Evolutionary conservation across 1,140 invertebrate species (phyloP), one percentile per base, ranked within the genome.

Genomic region (Helicoverpa armigera): DNA sequence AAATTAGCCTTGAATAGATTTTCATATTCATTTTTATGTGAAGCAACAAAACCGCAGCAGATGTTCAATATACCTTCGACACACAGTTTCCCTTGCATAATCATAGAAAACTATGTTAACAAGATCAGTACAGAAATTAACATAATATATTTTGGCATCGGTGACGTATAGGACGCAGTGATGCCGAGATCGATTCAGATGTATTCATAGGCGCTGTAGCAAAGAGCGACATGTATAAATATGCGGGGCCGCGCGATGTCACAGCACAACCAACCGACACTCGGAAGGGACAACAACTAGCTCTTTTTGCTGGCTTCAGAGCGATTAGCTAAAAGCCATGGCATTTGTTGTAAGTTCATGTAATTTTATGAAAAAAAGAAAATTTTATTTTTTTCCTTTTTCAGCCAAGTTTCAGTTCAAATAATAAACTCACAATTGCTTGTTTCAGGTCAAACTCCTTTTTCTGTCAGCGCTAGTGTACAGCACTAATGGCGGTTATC

Each of bases 281-380:
- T 92, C 88, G 83, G 87, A 85, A 91, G 86, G 88, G 90, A 87
- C 84, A 93, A 92, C 93, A 93, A 91, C 76, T 70, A 69, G 23
- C 91, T 88, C 73, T 65, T 78, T 82, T 81, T 89, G 85, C 87
- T 91, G 94, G 93, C 93, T 93, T 90, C 78, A 82, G 85, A 88
- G 92, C 94, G 94, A 82, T 94, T 95, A 95, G 93, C 93, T 95
- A 94, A 90, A 85, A 95, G 93, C 92, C 93, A 95, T 95, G 92
- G 91, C 89, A 84, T 94, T 94, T 90, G 85, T 94, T 92, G 93
- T 95, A 91, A 94, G 93, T 95, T 65, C 58, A 84, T 75, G 18
- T 65, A 51, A 84, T 80, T 35, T 56, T 14, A 31, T 43, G n/a
- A 23, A 70, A n/a, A 13, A 50, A 53, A 35, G 23, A 58, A 23